Evolutionary conservation across 2,888 invertebrate species (phyloP).

Genomic region (Trichogramma dendrolimi): DNA sequence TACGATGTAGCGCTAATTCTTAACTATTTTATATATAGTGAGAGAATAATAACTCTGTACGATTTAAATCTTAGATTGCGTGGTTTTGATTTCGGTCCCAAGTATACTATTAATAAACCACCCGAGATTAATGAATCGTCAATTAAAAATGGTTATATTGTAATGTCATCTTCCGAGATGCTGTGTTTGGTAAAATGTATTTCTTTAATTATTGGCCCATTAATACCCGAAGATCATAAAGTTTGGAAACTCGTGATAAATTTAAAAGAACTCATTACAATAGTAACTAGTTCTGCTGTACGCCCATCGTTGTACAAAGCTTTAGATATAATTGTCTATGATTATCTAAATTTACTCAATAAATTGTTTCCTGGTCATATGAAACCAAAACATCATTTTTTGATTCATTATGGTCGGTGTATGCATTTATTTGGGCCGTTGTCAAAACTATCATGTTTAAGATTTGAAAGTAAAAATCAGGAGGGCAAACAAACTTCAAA

Average conservation of each 20-base stretch:
- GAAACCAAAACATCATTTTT: conserved; percentile 30
- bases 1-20: conserved; percentile 24
- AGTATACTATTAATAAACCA: conserved; percentile 8
- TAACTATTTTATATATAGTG: not conserved
- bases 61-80: not conserved
- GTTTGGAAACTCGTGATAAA: conserved; percentile 16
- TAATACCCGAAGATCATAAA: conserved; percentile 11
- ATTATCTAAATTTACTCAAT: conserved; percentile 12
- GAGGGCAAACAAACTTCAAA: conserved; percentile 19
- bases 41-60: not conserved
- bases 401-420: conserved; percentile 25
- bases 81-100: conserved; percentile 5
- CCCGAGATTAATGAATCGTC: too few species aligned
- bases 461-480: conserved; percentile 29
- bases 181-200: conserved; percentile 13
- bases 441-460: conserved; percentile 26
- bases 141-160: conserved; percentile 16
- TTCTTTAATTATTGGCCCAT: conserved; percentile 20
- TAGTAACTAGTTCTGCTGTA: not conserved
- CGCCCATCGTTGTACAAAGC: not conserved
- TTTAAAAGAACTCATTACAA: not conserved
- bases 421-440: conserved; percentile 29
- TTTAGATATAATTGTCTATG: not conserved
- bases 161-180: conserved; percentile 25
- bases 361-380: conserved; percentile 16